Evolutionary conservation across 2,113 vertebrate species (phyloP).

Genomic region (Rhagologus leucostigma): DNA sequence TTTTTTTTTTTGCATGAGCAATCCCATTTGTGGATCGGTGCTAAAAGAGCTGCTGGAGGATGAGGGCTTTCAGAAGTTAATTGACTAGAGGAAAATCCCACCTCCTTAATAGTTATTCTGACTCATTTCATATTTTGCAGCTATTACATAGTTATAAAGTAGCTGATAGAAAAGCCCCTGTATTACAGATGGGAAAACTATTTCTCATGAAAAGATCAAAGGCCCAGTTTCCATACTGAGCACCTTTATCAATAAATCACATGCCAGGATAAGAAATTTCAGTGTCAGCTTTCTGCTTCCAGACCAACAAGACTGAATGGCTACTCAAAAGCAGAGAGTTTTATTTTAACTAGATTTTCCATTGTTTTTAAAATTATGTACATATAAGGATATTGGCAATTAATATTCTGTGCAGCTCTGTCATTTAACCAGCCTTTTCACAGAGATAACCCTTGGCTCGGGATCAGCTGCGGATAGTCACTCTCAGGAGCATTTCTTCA

Average conservation of each 20-base stretch:
- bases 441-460: neutral
- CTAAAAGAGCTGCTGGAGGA: neutral
- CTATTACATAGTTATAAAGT: constrained; percentile 36
- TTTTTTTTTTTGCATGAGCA: neutral
- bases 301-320: neutral
- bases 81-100: constrained; percentile 64
- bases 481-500: neutral
- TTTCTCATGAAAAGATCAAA: constrained; percentile 55
- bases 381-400: neutral
- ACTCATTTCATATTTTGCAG: constrained; percentile 32
- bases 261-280: neutral
- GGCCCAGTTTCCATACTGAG: neutral
- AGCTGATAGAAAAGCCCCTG: constrained; percentile 30
- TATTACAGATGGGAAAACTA: constrained; percentile 41
- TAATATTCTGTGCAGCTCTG: neutral
- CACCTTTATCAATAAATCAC: constrained; percentile 45
- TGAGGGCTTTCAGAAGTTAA: constrained; percentile 45
- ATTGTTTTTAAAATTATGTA: neutral
- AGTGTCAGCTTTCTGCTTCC: neutral
- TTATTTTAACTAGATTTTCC: neutral
- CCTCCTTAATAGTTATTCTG: constrained; percentile 25
- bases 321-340: neutral
- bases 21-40: neutral
- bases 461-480: neutral
- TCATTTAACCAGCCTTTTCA: neutral